These are phyloP conservation scores for Echeneis naucrates DNA, from an alignment of 2,797 vertebrate species.

Conservation along the genomic window DNA sequence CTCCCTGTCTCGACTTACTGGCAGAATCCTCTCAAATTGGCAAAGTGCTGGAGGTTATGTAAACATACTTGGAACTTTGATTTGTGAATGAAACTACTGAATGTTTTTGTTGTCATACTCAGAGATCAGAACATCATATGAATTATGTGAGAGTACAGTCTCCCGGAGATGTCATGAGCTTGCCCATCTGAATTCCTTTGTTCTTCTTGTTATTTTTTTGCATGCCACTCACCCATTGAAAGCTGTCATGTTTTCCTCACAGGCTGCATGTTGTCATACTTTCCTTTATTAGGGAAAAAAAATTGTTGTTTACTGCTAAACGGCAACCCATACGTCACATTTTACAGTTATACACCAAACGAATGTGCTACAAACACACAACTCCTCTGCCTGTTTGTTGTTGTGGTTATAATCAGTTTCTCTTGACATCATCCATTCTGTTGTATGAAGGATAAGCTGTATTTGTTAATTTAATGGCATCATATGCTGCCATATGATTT, in stretches of 20 bases:
- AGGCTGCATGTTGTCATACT: slow-evolving; percentile 26
- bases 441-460: slow-evolving; percentile 49
- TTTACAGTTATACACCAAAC: slow-evolving; percentile 47
- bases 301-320: slow-evolving; percentile 69
- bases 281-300: slow-evolving; percentile 44
- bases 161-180: slow-evolving; percentile 4
- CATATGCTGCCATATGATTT: too few relatives aligned
- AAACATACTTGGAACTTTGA: slow-evolving; percentile 23
- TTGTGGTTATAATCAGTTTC: too few relatives aligned
- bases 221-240: slow-evolving; percentile 3
- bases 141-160: not conserved
- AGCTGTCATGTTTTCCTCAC: slow-evolving; percentile 44
- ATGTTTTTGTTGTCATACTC: not conserved
- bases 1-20: slow-evolving; percentile 21
- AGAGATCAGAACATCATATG: not conserved
- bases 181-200: not conserved
- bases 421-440: too few relatives aligned
- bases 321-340: slow-evolving; percentile 50
- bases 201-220: slow-evolving; percentile 19
- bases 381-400: too few relatives aligned
- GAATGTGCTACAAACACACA: slow-evolving; percentile 15
- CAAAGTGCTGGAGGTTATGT: slow-evolving; percentile 1
- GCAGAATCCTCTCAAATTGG: slow-evolving; percentile 21
- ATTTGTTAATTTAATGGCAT: slow-evolving; percentile 66
- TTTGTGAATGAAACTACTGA: slow-evolving; percentile 34